Evolutionary conservation across 2,888 invertebrate species (phyloP).

Genomic region (Bellardia bayeri): DNA sequence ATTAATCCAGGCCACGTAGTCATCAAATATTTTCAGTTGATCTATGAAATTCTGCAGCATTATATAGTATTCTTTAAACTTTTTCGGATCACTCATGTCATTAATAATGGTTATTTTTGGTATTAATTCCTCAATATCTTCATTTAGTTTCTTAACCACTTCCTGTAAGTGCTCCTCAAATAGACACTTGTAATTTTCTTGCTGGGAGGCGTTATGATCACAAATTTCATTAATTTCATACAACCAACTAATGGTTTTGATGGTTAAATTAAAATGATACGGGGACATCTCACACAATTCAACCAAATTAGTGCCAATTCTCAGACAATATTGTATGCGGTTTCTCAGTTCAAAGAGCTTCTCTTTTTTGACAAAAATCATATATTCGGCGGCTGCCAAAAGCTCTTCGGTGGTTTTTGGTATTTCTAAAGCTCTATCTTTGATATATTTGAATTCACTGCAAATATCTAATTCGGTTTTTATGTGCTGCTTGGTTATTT

Average conservation of each 20-base stretch:
- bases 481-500: constrained; percentile 88
- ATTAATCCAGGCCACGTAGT: constrained; percentile 93
- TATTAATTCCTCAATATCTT: constrained; percentile 89
- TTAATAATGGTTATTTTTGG: constrained; percentile 91
- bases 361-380: constrained; percentile 90
- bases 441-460: constrained; percentile 89
- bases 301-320: constrained; percentile 88
- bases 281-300: constrained; percentile 90
- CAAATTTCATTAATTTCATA: constrained; percentile 92
- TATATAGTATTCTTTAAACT: constrained; percentile 91
- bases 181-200: constrained; percentile 92
- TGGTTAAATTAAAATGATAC: constrained; percentile 92
- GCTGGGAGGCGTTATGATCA: constrained; percentile 90
- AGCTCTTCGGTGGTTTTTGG: constrained; percentile 93
- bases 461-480: constrained; percentile 89
- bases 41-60: constrained; percentile 91
- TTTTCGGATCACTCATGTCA: constrained; percentile 92
- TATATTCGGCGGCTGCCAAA: constrained; percentile 91
- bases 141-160: constrained; percentile 89
- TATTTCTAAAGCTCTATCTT: constrained; percentile 88
- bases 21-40: constrained; percentile 90
- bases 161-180: constrained; percentile 92
- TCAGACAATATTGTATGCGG: constrained; percentile 88
- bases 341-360: constrained; percentile 89
- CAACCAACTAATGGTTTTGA: constrained; percentile 93